Conservation (phyloP, 2,888 invertebrate genomes). For the Drosophila conformis region DNA sequence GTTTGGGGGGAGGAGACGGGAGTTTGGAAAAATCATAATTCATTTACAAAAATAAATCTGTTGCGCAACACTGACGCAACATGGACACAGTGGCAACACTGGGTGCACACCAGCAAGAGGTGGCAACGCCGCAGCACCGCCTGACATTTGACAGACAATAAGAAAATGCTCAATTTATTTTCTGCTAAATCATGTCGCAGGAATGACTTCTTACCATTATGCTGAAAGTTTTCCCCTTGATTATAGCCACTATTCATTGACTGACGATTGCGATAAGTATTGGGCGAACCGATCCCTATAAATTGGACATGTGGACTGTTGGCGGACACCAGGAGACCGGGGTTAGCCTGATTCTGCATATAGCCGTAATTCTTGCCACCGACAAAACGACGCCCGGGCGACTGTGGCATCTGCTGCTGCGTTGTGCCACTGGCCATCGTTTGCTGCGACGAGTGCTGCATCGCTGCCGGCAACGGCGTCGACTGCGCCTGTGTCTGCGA, state of each 20-base stretch:
- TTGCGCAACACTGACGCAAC: constrained; percentile 6
- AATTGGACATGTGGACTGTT: constrained; percentile 32
- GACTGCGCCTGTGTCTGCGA: constrained; percentile 30
- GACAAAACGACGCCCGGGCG: constrained; percentile 54
- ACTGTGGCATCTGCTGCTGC: constrained; percentile 1
- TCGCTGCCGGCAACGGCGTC: constrained; percentile 36
- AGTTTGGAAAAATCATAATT: constrained; percentile 1
- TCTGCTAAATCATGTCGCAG: constrained; percentile 17
- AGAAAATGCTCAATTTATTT: not conserved
- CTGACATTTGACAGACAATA: not conserved
- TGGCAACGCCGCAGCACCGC: not conserved
- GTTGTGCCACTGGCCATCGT: constrained; percentile 19
- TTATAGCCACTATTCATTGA: constrained; percentile 49
- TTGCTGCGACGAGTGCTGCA: constrained; percentile 20
- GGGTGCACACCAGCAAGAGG: not conserved
- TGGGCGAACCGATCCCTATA: constrained; percentile 39
- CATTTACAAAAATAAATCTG: not conserved
- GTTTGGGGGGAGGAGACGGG: not conserved
- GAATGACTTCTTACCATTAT: constrained; percentile 60
- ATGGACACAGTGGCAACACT: not conserved
- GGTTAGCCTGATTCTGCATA: constrained; percentile 35
- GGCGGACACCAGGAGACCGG: constrained; percentile 37
- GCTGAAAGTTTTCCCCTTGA: constrained; percentile 47
- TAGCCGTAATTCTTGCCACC: constrained; percentile 63
- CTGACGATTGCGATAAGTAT: constrained; percentile 62